Evolutionary conservation across 1,140 invertebrate genomes (phyloP).

Genomic region (Pteromalus puparum): DNA sequence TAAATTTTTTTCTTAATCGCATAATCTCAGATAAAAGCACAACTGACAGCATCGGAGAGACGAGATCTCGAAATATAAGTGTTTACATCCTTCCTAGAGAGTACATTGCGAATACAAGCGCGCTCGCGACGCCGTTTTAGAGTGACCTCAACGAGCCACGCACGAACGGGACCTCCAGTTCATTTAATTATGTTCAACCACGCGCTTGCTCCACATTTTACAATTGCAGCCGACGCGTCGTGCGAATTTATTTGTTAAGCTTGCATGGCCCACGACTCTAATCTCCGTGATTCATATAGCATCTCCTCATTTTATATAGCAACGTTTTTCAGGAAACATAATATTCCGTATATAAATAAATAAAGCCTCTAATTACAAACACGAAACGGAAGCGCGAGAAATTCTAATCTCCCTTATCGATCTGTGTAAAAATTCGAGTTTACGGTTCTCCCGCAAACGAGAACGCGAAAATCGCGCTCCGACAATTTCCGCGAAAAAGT

Average conservation of each 20-base stretch:
- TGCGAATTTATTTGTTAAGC: constrained; percentile 13
- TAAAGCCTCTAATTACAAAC: too few species aligned
- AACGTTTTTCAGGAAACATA: too few species aligned
- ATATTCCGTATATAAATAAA: too few species aligned
- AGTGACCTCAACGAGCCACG: constrained; percentile 13
- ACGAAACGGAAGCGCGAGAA: not conserved
- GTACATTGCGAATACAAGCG: not conserved
- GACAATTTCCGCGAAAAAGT: not conserved
- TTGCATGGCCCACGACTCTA: too few species aligned
- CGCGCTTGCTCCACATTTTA: constrained; percentile 20
- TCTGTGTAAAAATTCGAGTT: not conserved
- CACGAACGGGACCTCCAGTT: not conserved
- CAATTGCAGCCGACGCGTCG: not conserved
- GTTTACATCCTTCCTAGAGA: constrained; percentile 24
- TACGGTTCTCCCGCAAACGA: too few species aligned
- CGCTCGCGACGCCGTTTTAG: not conserved
- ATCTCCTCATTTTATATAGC: too few species aligned
- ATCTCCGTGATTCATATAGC: too few species aligned
- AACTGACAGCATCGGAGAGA: too few species aligned
- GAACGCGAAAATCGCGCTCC: too few species aligned
- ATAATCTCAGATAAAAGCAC: too few species aligned
- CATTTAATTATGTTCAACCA: not conserved
- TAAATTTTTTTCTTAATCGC: too few species aligned
- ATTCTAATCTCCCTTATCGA: not conserved
- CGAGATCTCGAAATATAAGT: constrained; percentile 13